Evolutionary conservation across 2,113 vertebrate species (phyloP).

Genomic region (Amia ocellicauda): DNA sequence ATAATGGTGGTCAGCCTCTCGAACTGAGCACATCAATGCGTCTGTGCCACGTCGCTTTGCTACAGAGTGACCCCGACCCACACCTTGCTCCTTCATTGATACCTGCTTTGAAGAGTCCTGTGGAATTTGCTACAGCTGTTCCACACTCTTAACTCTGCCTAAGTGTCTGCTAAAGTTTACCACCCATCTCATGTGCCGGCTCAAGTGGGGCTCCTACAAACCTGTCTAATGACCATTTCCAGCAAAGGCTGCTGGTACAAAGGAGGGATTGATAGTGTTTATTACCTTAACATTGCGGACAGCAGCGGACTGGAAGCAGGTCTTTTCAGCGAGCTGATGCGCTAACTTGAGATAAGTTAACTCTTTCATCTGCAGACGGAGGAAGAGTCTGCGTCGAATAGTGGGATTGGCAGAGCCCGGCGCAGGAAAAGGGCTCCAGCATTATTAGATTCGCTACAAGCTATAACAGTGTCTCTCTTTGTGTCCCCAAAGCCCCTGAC

Average conservation of each 20-base stretch:
- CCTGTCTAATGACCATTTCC: background rate
- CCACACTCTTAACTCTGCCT: background rate
- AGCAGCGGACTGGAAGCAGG: conserved; percentile 10
- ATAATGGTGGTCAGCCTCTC: background rate
- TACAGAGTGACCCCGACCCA: background rate
- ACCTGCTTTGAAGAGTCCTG: conserved; percentile 16
- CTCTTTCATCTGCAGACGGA: conserved; percentile 27
- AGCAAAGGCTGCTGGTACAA: conserved; percentile 2
- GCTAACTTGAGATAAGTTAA: conserved; percentile 28
- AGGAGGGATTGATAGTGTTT: conserved; percentile 26
- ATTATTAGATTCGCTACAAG: conserved; percentile 70
- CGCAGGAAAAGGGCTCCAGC: conserved; percentile 41
- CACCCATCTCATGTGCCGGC: background rate
- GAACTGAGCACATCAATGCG: conserved; percentile 5
- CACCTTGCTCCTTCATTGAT: conserved; percentile 13
- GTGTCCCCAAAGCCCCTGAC: conserved; percentile 45
- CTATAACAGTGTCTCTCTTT: conserved; percentile 66
- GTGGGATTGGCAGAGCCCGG: conserved; percentile 36
- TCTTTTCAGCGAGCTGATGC: conserved; percentile 21
- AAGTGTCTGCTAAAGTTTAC: background rate
- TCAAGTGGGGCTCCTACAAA: background rate
- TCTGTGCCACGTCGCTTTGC: background rate
- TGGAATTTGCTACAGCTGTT: background rate
- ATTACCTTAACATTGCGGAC: conserved; percentile 27
- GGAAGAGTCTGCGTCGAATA: conserved; percentile 20